Conservation (phyloP, 2,797 vertebrate species). For the Lateolabrax maculatus region DNA sequence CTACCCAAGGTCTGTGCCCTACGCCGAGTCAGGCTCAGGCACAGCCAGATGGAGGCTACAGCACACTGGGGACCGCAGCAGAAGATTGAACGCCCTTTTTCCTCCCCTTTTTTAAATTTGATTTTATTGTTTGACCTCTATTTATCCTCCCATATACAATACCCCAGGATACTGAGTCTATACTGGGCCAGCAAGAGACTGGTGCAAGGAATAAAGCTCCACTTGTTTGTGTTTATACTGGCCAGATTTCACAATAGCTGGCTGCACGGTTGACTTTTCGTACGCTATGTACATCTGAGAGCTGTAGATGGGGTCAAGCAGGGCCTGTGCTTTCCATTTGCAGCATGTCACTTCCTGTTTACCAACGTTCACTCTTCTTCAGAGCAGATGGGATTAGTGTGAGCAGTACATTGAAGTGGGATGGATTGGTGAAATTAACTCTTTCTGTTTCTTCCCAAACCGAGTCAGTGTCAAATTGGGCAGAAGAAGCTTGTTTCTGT, state of each 20-base stretch:
- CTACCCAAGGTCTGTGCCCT: constrained; percentile 27
- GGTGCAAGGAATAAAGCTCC: constrained; percentile 44
- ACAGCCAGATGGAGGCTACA: constrained; percentile 46
- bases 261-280: constrained; percentile 55
- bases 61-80: constrained; percentile 60
- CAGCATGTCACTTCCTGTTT: constrained; percentile 53
- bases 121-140: constrained; percentile 33
- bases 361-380: background rate
- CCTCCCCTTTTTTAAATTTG: background rate
- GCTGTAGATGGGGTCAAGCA: constrained; percentile 45
- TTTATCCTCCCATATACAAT: constrained; percentile 41
- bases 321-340: constrained; percentile 64
- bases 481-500: constrained; percentile 4
- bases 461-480: background rate
- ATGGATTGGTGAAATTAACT: background rate
- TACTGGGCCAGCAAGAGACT: constrained; percentile 53
- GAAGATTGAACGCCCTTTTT: constrained; percentile 31
- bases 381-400: background rate
- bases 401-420: background rate
- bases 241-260: constrained; percentile 40
- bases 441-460: background rate
- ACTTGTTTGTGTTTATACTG: constrained; percentile 55
- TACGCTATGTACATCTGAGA: constrained; percentile 39
- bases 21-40: constrained; percentile 12
- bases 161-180: constrained; percentile 36